Evolutionary conservation across 2,888 invertebrate species (phyloP).

Genomic region (Matsumyia berberina): DNA sequence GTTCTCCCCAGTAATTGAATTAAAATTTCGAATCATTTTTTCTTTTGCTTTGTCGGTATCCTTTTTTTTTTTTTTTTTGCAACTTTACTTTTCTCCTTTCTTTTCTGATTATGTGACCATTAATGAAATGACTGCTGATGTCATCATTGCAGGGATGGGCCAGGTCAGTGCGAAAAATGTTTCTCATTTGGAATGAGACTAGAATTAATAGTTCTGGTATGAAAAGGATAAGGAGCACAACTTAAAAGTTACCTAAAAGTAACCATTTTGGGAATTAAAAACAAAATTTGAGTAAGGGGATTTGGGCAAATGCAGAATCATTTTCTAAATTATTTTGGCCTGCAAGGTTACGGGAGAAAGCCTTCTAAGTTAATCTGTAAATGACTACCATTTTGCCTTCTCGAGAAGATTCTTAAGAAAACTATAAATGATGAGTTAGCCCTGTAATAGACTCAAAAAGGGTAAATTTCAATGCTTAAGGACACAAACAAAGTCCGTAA

Average conservation of each 20-base stretch:
- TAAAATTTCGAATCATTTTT: constrained; percentile 57
- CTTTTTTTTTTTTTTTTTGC: constrained; percentile 39
- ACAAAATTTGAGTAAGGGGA: background rate
- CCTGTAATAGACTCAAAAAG: no score
- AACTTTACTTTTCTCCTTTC: constrained; percentile 22
- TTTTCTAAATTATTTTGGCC: no score
- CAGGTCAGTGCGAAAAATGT: constrained; percentile 43
- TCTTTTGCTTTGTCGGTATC: constrained; percentile 11
- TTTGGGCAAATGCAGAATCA: background rate
- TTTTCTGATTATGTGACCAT: constrained; percentile 66
- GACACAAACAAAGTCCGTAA: no score
- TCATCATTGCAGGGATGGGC: constrained; percentile 49
- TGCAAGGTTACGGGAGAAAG: no score
- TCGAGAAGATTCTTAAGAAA: no score
- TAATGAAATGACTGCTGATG: constrained; percentile 69
- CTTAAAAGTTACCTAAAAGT: no score
- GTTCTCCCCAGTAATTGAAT: constrained; percentile 66
- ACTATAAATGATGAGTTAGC: no score
- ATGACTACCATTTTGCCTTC: no score
- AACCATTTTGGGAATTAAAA: no score
- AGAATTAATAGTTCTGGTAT: constrained; percentile 9
- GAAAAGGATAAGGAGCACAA: background rate
- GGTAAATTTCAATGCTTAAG: no score
- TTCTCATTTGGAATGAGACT: background rate
- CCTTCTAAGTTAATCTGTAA: no score